These are phyloP conservation scores for Chrysolina haemoptera DNA, from an alignment of 2,888 invertebrate species.

Conservation along the genomic window DNA sequence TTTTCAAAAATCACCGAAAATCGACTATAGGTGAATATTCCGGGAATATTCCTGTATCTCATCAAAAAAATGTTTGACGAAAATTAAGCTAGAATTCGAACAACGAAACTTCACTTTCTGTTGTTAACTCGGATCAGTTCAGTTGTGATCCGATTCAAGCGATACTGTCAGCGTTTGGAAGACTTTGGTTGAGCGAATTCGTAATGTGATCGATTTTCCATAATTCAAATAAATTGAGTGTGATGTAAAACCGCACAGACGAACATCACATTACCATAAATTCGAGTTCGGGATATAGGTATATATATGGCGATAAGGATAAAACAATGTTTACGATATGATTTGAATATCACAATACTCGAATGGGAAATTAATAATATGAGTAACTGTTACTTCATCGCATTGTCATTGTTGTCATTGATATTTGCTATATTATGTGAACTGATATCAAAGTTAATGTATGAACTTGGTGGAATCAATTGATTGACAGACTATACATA, in stretches of 20 bases:
- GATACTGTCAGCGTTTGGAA: constrained; percentile 2
- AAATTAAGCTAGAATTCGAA: not conserved
- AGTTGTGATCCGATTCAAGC: not conserved
- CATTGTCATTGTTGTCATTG: not conserved
- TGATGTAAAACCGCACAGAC: constrained; percentile 5
- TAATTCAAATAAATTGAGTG: constrained; percentile 14
- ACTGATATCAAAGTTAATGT: no score
- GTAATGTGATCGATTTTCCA: not conserved
- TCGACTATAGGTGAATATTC: no score
- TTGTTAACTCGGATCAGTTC: not conserved
- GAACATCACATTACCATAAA: constrained; percentile 4
- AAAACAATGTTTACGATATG: constrained; percentile 10
- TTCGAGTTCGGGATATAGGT: constrained; percentile 10
- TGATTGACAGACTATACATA: no score
- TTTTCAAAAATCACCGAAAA: no score
- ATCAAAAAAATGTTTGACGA: not conserved
- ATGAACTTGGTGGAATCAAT: no score
- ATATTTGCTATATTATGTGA: no score
- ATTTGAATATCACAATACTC: not conserved
- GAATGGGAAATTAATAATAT: not conserved
- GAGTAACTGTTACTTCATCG: not conserved
- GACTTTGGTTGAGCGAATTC: not conserved
- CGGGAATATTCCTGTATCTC: no score
- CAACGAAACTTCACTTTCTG: not conserved
- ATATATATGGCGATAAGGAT: not conserved